Evolutionary conservation across 2,888 invertebrate species (phyloP).

Genomic region (Mythimna albipuncta): DNA sequence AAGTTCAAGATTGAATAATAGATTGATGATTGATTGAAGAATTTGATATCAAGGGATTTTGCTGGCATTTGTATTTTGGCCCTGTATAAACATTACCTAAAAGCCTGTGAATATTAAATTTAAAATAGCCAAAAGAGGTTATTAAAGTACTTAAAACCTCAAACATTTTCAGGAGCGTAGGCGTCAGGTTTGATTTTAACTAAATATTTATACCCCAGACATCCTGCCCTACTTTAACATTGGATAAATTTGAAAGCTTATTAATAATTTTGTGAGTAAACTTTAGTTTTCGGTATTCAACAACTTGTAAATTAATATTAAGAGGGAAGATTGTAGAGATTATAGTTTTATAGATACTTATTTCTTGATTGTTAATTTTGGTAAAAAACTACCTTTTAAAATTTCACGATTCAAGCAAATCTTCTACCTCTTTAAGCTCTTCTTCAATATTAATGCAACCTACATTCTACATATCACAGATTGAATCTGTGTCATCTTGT

Average conservation of each 20-base stretch:
- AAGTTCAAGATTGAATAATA: too few relatives aligned
- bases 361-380: neutral
- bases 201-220: conserved; percentile 20
- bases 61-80: neutral
- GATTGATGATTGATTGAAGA: too few relatives aligned
- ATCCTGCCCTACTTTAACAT: conserved; percentile 12
- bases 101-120: conserved; percentile 16
- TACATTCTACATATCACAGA: neutral
- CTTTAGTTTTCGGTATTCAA: conserved; percentile 21
- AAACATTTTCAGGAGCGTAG: neutral
- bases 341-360: conserved; percentile 13
- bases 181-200: conserved; percentile 13
- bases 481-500: conserved; percentile 15
- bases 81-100: neutral
- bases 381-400: too few relatives aligned
- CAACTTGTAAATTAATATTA: conserved; percentile 29
- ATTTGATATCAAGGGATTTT: too few relatives aligned
- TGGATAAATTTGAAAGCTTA: conserved; percentile 10
- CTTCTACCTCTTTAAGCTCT: neutral
- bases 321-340: conserved; percentile 1
- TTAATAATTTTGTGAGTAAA: conserved; percentile 25
- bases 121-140: neutral
- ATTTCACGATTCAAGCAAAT: neutral
- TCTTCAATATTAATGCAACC: neutral
- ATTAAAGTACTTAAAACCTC: conserved; percentile 11